Base-by-base conservation (phyloP, 2,888 invertebrate species). In the Pediacus dermestoides region DNA sequence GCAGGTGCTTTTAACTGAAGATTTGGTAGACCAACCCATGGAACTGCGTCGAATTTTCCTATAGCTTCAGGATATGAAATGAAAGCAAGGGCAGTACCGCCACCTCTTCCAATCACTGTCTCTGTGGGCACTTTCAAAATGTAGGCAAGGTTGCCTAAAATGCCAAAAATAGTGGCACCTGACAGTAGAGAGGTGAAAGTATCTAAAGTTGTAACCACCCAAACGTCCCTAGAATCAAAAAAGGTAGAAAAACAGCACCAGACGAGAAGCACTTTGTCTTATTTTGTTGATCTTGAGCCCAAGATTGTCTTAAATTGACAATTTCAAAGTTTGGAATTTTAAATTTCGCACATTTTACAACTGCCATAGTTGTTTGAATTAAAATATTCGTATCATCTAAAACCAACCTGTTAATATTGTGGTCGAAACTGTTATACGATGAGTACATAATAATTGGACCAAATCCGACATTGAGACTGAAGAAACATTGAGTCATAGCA, bases 51-150 rank as follows among this genome's bases (percentile, higher is more conserved):
- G 50, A 88, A 86, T 57, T 84, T 80, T 0, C 86, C 77, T 35
- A 89, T 80, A 1, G 88, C 88, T 61, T 88, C 87, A 1, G 89
- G 88, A 64, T 89, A 89, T 0, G 88, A 88, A 34, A 90, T 77
- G 60, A 90, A 90, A 1, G 89, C 89, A 34, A 90, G 68, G 0
- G 88, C 85, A 0, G 85, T 81, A 3, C 88, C 89, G 15, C 82
- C 81, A 13, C 76, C 72, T 8, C 82, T 81, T 4, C 82, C 81
- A 0, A 89, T 80, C 1, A 86, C 82, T 0, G 75, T 70, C 1
- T 68, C 59, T 2, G 88, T 79, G 3, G 82, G 80, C 1, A 71
- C 71, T 52, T 80, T 67, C 0, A 88, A 82, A 14, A 73, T 72
- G 54, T 80, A 68, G 0, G 88, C 86, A 57, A 90, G 66, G 64